Conservation (phyloP, 2,888 invertebrate species). For the Autographa pulchrina region DNA sequence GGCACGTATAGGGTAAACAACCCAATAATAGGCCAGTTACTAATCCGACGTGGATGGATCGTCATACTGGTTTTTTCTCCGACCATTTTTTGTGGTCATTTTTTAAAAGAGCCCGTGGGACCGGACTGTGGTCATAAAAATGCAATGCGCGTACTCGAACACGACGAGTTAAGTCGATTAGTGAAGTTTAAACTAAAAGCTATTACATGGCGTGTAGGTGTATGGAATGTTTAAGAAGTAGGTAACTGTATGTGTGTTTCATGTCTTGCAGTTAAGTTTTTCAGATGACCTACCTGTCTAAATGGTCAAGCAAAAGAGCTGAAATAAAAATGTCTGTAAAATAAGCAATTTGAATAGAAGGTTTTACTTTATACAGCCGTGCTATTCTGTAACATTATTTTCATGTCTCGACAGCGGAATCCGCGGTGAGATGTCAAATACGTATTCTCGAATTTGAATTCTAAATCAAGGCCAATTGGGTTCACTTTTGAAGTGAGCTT, state of each 20-base stretch:
- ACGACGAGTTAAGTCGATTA: conserved; percentile 58
- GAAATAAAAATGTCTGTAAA: too few species aligned
- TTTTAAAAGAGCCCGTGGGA: conserved; percentile 71
- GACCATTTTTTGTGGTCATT: conserved; percentile 74
- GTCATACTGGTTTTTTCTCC: conserved; percentile 70
- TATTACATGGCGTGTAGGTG: conserved; percentile 30
- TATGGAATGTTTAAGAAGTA: conserved; percentile 50
- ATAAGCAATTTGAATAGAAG: too few species aligned
- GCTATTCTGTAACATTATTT: too few species aligned
- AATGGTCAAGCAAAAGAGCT: too few species aligned
- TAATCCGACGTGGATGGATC: conserved; percentile 73
- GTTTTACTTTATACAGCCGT: too few species aligned
- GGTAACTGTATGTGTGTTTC: conserved; percentile 26
- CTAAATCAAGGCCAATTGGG: too few species aligned
- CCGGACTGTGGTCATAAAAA: conserved; percentile 71
- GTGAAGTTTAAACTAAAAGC: conserved; percentile 54
- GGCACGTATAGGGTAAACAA: conserved; percentile 68
- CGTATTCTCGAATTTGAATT: too few species aligned
- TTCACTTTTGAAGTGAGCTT: too few species aligned
- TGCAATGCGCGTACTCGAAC: conserved; percentile 73
- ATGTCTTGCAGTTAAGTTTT: neutral
- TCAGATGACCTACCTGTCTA: neutral
- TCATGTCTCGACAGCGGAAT: too few species aligned
- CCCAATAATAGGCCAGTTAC: conserved; percentile 66
- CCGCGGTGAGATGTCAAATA: too few species aligned